A percentile compares a stretch with the other conserved stretches of the same genome.
phyloP scores from a whole-genome alignment of 2,888 invertebrate genomes.

The Crioceris asparagi region DNA sequence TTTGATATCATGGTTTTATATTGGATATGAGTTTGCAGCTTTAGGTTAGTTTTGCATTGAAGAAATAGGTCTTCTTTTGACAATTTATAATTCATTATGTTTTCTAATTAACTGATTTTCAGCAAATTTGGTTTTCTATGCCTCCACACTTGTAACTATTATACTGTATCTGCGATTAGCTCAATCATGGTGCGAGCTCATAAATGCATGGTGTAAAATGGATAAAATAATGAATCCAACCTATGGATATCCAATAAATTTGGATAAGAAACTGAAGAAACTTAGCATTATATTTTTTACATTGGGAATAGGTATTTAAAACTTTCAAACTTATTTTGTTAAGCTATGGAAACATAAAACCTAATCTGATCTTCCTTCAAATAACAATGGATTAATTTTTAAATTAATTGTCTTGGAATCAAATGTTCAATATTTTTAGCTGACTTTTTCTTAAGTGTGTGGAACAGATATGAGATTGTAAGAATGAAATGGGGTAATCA shows the following conservation, averaged over 20 bases:
- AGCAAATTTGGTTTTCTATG: conserved; percentile 14
- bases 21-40: conserved; percentile 13
- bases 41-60: conserved; percentile 12
- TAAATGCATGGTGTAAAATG: conserved; percentile 19
- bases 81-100: conserved; percentile 1
- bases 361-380: too few relatives aligned
- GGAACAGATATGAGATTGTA: too few relatives aligned
- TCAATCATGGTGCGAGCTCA: conserved; percentile 19
- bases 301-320: too few relatives aligned
- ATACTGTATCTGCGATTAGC: conserved; percentile 18
- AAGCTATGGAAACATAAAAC: too few relatives aligned
- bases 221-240: conserved; percentile 20
- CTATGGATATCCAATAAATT: conserved; percentile 20
- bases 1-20: conserved; percentile 10
- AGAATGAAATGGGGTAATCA: background rate
- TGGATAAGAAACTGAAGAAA: conserved; percentile 18
- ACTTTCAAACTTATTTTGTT: too few relatives aligned
- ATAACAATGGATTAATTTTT: too few relatives aligned
- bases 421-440: too few relatives aligned
- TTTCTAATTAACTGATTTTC: conserved; percentile 6
- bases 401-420: too few relatives aligned
- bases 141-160: conserved; percentile 8
- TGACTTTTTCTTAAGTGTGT: too few relatives aligned
- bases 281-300: too few relatives aligned
- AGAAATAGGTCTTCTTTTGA: background rate